These are phyloP conservation scores for Leucoptera coffeella DNA, from an alignment of 2,888 invertebrate species.

Conservation along the genomic window DNA sequence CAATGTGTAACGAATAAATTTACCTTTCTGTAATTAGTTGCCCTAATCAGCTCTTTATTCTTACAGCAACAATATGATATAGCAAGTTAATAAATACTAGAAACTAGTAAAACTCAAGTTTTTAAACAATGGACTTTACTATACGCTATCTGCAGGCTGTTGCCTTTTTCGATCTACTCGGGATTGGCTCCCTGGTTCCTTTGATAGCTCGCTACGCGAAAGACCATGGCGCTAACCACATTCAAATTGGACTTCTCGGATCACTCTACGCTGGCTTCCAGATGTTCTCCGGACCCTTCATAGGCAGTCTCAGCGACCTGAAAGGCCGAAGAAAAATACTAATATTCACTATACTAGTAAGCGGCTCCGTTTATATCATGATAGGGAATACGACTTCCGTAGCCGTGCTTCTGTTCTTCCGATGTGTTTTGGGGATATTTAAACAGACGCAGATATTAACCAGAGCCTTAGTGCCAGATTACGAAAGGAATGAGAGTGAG, in stretches of 20 bases:
- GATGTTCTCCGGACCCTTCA: constrained; percentile 57
- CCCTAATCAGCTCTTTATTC: too few relatives aligned
- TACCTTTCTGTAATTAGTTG: too few relatives aligned
- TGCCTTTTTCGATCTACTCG: constrained; percentile 44
- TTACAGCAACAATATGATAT: too few relatives aligned
- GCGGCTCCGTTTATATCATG: constrained; percentile 42
- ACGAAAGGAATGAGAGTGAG: constrained; percentile 34
- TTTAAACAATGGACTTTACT: too few relatives aligned
- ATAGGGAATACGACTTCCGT: constrained; percentile 48
- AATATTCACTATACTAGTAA: constrained; percentile 35
- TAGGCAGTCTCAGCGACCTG: constrained; percentile 62
- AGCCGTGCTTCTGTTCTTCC: constrained; percentile 34
- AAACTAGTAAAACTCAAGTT: too few relatives aligned
- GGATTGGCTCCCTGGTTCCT: constrained; percentile 56
- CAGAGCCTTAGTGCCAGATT: constrained; percentile 60
- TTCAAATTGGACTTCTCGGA: constrained; percentile 52
- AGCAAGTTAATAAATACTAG: too few relatives aligned
- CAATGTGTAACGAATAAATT: too few relatives aligned
- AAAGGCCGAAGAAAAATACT: constrained; percentile 53
- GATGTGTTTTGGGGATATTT: constrained; percentile 58
- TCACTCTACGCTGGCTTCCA: constrained; percentile 59
- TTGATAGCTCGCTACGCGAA: constrained; percentile 48
- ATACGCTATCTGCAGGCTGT: too few relatives aligned
- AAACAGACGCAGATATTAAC: constrained; percentile 67
- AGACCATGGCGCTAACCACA: constrained; percentile 53